These are phyloP conservation scores for Nephrotoma flavescens DNA, from an alignment of 2,888 invertebrate species.

Conservation along the genomic window DNA sequence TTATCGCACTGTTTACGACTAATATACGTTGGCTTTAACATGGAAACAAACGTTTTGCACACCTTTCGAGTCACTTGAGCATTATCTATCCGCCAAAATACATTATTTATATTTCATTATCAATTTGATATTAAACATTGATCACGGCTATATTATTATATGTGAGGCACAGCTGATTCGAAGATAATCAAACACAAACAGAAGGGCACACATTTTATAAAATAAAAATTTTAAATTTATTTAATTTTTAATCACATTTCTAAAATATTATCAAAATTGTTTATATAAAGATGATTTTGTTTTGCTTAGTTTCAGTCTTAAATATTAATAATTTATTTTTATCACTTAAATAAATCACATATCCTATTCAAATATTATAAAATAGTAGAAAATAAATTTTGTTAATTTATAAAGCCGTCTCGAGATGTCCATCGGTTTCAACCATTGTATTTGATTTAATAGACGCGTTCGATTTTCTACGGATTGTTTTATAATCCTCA, in stretches of 20 bases:
- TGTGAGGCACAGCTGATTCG: not conserved
- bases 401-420: not conserved
- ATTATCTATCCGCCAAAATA: not conserved
- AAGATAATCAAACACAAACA: not conserved
- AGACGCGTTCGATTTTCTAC: not conserved
- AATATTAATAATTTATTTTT: not conserved
- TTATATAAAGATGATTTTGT: not conserved
- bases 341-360: not conserved
- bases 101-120: not conserved
- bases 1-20: not conserved
- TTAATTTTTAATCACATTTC: not conserved
- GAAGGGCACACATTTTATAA: not conserved
- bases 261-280: not conserved
- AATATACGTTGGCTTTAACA: not conserved
- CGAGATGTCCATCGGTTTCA: not conserved
- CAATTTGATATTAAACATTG: not conserved
- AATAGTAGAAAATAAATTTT: not conserved
- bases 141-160: not conserved
- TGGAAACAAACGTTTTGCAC: not conserved
- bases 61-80: not conserved
- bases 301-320: not conserved
- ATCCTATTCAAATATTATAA: not conserved
- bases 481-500: not conserved
- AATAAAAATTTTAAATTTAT: not conserved
- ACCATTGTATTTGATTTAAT: not conserved